Evolutionary conservation across 2,113 vertebrate species (phyloP).

Genomic region (Egretta garzetta): DNA sequence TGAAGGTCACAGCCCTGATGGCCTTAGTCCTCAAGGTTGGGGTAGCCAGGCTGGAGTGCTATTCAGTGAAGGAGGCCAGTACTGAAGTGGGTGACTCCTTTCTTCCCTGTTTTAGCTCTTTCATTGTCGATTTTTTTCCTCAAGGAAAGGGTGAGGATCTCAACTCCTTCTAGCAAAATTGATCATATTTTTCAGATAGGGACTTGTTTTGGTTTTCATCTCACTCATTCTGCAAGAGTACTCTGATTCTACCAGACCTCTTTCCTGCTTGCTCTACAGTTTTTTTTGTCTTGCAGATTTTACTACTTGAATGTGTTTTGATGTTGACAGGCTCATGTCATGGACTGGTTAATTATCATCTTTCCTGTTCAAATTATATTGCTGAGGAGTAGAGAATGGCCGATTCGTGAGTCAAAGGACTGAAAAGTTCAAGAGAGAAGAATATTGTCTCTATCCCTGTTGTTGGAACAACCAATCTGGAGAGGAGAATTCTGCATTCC

Average conservation of each 20-base stretch:
- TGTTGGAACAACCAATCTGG: background rate
- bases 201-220: background rate
- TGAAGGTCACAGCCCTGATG: background rate
- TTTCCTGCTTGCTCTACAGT: background rate
- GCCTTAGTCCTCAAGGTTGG: background rate
- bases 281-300: background rate
- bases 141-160: background rate
- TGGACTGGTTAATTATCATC: background rate
- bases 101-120: background rate
- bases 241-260: background rate
- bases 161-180: background rate
- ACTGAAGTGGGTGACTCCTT: background rate
- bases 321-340: background rate
- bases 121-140: background rate
- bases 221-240: background rate
- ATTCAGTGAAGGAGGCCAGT: background rate
- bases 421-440: background rate
- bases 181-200: background rate
- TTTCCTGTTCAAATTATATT: background rate
- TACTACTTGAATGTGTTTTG: background rate
- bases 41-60: background rate
- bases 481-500: background rate
- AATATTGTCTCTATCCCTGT: background rate
- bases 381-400: background rate
- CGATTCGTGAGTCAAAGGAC: background rate